Conservation (phyloP, 2,888 invertebrate genomes). For the Allygus modestus region DNA sequence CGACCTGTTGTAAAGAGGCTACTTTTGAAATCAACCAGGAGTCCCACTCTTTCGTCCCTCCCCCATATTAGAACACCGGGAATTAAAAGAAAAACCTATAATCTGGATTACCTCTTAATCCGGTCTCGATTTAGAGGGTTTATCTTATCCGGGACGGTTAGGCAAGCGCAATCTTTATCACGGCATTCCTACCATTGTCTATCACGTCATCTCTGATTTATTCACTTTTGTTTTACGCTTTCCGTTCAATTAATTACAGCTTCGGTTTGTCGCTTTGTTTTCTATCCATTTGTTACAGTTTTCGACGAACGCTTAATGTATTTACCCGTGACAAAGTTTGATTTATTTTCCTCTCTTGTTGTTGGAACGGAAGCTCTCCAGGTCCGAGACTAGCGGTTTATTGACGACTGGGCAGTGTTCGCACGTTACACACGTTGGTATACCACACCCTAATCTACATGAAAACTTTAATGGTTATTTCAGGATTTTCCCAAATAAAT, state of each 20-base stretch:
- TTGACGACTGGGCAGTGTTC: too few species aligned
- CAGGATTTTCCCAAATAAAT: too few species aligned
- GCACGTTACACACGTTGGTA: too few species aligned
- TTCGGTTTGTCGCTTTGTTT: slow-evolving; percentile 54
- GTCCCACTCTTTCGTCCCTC: background rate
- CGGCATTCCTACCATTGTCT: slow-evolving; percentile 45
- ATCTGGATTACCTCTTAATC: slow-evolving; percentile 39
- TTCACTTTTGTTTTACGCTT: slow-evolving; percentile 57
- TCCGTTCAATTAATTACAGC: slow-evolving; percentile 51
- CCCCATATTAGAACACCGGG: slow-evolving; percentile 12
- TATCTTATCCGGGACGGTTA: slow-evolving; percentile 46
- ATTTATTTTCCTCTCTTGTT: slow-evolving; percentile 6
- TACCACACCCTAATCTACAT: too few species aligned
- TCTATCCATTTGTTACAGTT: slow-evolving; percentile 47
- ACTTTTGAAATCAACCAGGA: slow-evolving; percentile 1
- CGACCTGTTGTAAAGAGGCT: slow-evolving; percentile 12
- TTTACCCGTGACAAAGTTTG: background rate
- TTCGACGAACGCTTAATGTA: slow-evolving; percentile 3
- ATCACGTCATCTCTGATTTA: slow-evolving; percentile 41
- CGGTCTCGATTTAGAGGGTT: slow-evolving; percentile 5
- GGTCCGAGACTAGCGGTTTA: too few species aligned
- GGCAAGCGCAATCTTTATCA: slow-evolving; percentile 34
- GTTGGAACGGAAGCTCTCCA: slow-evolving; percentile 5
- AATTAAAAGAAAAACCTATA: slow-evolving; percentile 33
- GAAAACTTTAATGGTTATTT: too few species aligned